These are phyloP conservation scores for Biston stratarius DNA, from an alignment of 2,888 invertebrate genomes.

Conservation along the genomic window DNA sequence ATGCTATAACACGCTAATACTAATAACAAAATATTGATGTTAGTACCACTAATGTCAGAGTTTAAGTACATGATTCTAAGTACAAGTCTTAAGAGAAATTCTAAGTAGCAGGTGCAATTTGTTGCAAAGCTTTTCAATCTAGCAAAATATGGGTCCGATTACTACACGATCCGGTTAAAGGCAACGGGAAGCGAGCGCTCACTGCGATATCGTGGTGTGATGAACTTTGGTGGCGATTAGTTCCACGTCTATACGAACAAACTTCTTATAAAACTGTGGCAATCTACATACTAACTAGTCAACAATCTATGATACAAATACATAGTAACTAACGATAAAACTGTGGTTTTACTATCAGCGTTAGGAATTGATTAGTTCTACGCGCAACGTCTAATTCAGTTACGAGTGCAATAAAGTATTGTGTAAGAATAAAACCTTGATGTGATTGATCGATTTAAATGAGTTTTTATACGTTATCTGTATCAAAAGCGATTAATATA, in stretches of 20 bases:
- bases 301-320: constrained; percentile 54
- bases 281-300: constrained; percentile 28
- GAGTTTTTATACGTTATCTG: constrained; percentile 22
- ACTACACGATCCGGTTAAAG: constrained; percentile 30
- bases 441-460: constrained; percentile 43
- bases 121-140: constrained; percentile 15
- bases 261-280: constrained; percentile 29
- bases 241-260: constrained; percentile 36
- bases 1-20: neutral
- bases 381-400: constrained; percentile 75
- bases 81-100: neutral
- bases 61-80: neutral
- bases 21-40: neutral
- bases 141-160: constrained; percentile 18
- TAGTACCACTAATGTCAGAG: neutral
- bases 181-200: constrained; percentile 43
- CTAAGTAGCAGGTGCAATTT: constrained; percentile 5
- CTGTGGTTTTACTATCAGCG: constrained; percentile 55
- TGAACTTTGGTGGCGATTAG: constrained; percentile 45
- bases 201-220: constrained; percentile 43
- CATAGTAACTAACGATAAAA: constrained; percentile 32
- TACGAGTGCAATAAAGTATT: constrained; percentile 62
- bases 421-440: constrained; percentile 61
- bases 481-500: constrained; percentile 26
- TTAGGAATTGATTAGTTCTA: constrained; percentile 72